Base-by-base conservation (phyloP, 1,140 invertebrate species). In the Mamestra configurata region DNA sequence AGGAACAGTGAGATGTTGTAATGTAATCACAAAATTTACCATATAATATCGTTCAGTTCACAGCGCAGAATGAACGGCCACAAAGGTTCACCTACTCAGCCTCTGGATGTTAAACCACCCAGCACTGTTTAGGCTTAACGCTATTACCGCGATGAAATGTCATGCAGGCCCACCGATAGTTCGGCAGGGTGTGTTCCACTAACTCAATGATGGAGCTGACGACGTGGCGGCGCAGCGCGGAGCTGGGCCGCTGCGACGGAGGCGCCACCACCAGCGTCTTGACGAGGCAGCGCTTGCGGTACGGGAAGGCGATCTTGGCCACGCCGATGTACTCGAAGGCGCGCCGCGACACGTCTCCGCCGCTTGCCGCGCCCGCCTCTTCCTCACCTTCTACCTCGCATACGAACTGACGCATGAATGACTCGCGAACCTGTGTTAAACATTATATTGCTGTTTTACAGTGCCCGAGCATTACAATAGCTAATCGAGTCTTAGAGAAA, bases 351-450 rank as follows among this genome's bases (percentile, higher is more conserved):
- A 87, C 51, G 79, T 93, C 91, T 80, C 85, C 70, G 61, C 77
- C 75, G 27, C 85, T 82, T 18, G 61, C 66, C 77, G 72, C 87
- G 0, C 82, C 85, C 46, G 79, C 82, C 53, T 94, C 94, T 82
- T 98, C 97, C 86, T 97, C 97, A 78, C 97, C 97, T 87, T 98
- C 98, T 43, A 97, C 97, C 92, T 98, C 98, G 86, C 97, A 97
- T 1, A 99, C 98, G 93, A 99, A 99, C 90, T 99, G 98, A 27
- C 99, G 96, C 98, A 99, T 99, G 93, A 99, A 99, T 91, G 98
- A 99, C 93, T 99, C 99, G 46, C 99, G 96, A 0, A 99, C 97
- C 97, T 98, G 83, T 0, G 18, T 5, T 37, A 10, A 20, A 43
- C 18, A 75, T 15, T 18, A 64, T 40, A 31, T 31, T 31, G 27